A percentile compares a stretch with the other conserved stretches of the same genome.
These are phyloP conservation scores for Gambelia wislizenii DNA, from an alignment of 2,797 vertebrate species.

Conservation along the genomic window DNA sequence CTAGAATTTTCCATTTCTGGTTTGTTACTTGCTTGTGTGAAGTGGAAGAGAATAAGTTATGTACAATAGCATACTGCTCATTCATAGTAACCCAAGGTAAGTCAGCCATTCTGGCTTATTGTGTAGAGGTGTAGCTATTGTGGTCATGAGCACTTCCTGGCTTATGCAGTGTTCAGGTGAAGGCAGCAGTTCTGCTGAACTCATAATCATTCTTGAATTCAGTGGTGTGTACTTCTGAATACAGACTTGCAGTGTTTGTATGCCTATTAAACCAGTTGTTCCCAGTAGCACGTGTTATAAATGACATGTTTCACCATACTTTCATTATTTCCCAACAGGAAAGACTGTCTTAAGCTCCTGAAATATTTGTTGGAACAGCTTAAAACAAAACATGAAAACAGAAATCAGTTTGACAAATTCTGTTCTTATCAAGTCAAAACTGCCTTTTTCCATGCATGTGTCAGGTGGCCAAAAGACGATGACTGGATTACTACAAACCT, in stretches of 20 bases:
- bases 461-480: slow-evolving; percentile 58
- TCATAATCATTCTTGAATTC: no score
- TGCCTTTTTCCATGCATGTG: slow-evolving; percentile 73
- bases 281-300: no score
- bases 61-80: not conserved
- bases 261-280: not conserved
- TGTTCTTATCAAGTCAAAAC: slow-evolving; percentile 81
- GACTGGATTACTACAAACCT: slow-evolving; percentile 66
- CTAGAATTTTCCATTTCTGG: not conserved
- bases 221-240: no score
- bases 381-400: slow-evolving; percentile 65
- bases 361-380: slow-evolving; percentile 78
- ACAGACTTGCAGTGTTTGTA: not conserved
- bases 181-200: no score
- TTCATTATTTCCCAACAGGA: slow-evolving; percentile 72
- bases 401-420: slow-evolving; percentile 67
- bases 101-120: not conserved
- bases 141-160: not conserved
- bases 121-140: not conserved
- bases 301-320: not conserved
- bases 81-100: not conserved
- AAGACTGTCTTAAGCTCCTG: slow-evolving; percentile 81
- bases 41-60: not conserved
- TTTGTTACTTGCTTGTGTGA: not conserved
- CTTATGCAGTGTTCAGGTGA: no score